Base-by-base conservation (phyloP, 30 jellyfish, hydroid and myxozoan genomes). In the Morbakka virulenta region DNA sequence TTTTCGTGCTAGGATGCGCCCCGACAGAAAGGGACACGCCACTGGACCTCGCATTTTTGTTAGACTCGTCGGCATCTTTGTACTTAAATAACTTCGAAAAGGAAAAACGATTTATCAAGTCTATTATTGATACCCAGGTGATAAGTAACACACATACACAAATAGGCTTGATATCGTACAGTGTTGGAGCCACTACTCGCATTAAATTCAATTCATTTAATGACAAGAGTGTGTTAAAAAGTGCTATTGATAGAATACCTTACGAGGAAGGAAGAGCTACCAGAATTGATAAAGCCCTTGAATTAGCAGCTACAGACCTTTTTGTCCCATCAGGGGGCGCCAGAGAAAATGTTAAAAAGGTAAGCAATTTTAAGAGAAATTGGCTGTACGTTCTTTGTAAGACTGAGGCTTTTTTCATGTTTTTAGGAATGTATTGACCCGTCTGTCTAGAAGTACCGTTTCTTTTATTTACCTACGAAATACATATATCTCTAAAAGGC, bases 11-110 rank as follows among this genome's bases (percentile, higher is more conserved):
- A n/a, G 97, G 95, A 12, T 88, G 95, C 50, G 34, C 51, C 3
- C 84, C 78, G 1, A 75, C 23, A 3, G 67, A 49, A 28, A 50
- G 25, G 2, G 79, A 67, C 20, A 57, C 9, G 50, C 89, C 92
- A 2, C 52, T 84, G 12, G 97, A 88, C 50, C 84, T 88, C 26
- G 97, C 95, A 11, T 89, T 89, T 69, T 21, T 89, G 87, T 67
- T 82, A 86, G 95, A 89, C 65, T 91, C 95, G 21, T 89, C 97
- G 1, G 95, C 86, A 52, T 89, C 97, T 2, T 73, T 83, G 28
- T 76, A 67, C 67, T 1, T 23, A 28, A 76, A 82, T 27, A 81
- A 89, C 53, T 82, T 51, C 53, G 67, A 76, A 22, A 76, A 76
- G 36, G 94, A 90, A 67, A 76, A 76, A 35, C 79, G 50, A 25